Conservation (phyloP, 2,888 invertebrate species). For the Biston stratarius region DNA sequence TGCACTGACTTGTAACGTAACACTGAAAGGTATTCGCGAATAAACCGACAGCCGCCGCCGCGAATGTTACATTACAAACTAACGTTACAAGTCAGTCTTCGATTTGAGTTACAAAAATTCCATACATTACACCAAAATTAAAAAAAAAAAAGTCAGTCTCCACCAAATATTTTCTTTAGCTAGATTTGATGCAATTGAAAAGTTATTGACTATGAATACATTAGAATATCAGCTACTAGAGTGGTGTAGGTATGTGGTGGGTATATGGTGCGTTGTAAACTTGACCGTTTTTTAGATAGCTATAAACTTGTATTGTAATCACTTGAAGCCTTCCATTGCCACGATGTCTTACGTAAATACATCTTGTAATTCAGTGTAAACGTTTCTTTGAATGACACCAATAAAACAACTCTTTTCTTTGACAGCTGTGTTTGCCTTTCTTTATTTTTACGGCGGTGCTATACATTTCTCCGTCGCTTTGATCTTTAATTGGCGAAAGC, state of each 20-base stretch:
- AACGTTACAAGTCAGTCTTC: too few species aligned
- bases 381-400: constrained; percentile 35
- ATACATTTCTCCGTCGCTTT: constrained; percentile 35
- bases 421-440: constrained; percentile 28
- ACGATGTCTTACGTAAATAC: constrained; percentile 35
- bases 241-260: constrained; percentile 20
- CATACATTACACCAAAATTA: neutral
- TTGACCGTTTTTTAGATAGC: constrained; percentile 37
- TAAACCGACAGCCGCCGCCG: too few species aligned
- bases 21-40: too few species aligned
- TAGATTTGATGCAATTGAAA: neutral
- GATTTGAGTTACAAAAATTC: too few species aligned
- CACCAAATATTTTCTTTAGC: neutral
- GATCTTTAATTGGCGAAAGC: constrained; percentile 44
- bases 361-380: constrained; percentile 37
- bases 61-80: too few species aligned
- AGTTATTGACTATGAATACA: constrained; percentile 7
- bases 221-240: neutral
- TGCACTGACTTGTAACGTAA: too few species aligned
- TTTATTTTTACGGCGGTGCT: constrained; percentile 27
- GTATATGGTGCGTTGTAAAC: constrained; percentile 40
- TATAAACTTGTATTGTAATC: constrained; percentile 45
- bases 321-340: constrained; percentile 37
- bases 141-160: neutral
- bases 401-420: constrained; percentile 42